Evolutionary conservation across 2,797 vertebrate genomes (phyloP).

Genomic region (Phoxinus dragarum): DNA sequence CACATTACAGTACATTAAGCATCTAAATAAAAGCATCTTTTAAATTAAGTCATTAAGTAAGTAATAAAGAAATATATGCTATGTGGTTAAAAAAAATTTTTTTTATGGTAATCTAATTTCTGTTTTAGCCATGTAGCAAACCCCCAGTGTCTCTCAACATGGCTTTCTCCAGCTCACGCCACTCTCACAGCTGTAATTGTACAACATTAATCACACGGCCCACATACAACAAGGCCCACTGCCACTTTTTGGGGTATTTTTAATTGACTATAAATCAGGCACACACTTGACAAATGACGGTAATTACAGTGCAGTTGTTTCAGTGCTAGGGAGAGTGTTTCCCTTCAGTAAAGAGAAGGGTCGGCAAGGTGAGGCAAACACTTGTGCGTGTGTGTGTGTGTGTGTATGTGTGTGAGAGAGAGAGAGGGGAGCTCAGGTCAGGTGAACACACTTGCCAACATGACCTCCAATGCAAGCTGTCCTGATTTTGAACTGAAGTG

Average conservation of each 20-base stretch:
- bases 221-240: constrained; percentile 70
- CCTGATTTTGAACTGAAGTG: constrained; percentile 37
- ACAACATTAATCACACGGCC: constrained; percentile 83
- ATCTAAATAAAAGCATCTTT: neutral
- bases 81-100: neutral
- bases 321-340: constrained; percentile 51
- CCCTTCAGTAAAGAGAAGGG: constrained; percentile 50
- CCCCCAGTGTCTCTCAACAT: constrained; percentile 30
- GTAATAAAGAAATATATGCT: neutral
- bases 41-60: neutral
- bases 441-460: neutral
- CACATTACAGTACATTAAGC: neutral
- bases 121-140: constrained; percentile 29
- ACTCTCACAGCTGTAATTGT: constrained; percentile 73
- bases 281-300: constrained; percentile 89
- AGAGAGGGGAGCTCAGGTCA: neutral
- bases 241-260: constrained; percentile 84
- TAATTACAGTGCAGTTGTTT: constrained; percentile 87
- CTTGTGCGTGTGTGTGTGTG: neutral
- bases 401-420: neutral
- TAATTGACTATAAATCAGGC: constrained; percentile 95
- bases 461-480: constrained; percentile 2
- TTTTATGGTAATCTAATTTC: neutral
- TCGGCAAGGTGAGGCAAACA: constrained; percentile 35
- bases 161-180: constrained; percentile 71